phyloP scores from a whole-genome alignment of 2,888 invertebrate species.

The Sipha maydis region DNA sequence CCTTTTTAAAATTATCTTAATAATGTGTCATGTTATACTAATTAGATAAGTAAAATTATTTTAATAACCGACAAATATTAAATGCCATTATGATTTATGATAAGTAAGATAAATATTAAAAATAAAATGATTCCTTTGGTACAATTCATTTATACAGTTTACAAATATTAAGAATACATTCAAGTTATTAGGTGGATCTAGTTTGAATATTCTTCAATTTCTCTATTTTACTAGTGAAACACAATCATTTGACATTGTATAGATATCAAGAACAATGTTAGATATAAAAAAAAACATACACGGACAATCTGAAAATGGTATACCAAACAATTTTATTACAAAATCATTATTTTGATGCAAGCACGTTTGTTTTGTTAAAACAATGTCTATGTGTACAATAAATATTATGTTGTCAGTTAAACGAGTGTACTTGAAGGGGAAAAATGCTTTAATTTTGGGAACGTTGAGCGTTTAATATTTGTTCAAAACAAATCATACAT shows the following conservation, averaged over 20 bases:
- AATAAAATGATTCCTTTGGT: neutral
- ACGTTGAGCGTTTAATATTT: neutral
- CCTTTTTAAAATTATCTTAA: neutral
- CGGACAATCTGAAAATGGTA: neutral
- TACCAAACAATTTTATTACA: conserved; percentile 38
- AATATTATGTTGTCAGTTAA: conserved; percentile 36
- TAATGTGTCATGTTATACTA: neutral
- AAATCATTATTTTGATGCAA: conserved; percentile 30
- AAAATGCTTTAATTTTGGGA: neutral
- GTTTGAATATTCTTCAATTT: neutral
- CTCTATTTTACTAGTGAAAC: neutral
- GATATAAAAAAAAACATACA: neutral
- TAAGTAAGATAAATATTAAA: neutral
- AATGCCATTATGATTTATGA: neutral
- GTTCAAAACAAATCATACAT: neutral
- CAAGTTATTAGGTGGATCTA: neutral
- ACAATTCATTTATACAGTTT: neutral
- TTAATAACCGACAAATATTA: neutral
- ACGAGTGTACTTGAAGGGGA: neutral
- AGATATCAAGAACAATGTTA: conserved; percentile 35
- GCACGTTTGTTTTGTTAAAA: conserved; percentile 54
- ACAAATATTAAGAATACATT: neutral
- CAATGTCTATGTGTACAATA: conserved; percentile 20
- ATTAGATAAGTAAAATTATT: conserved; percentile 6
- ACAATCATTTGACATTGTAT: conserved; percentile 13